Base-by-base conservation (phyloP, 2,113 vertebrate genomes). In the Tetrax tetrax region DNA sequence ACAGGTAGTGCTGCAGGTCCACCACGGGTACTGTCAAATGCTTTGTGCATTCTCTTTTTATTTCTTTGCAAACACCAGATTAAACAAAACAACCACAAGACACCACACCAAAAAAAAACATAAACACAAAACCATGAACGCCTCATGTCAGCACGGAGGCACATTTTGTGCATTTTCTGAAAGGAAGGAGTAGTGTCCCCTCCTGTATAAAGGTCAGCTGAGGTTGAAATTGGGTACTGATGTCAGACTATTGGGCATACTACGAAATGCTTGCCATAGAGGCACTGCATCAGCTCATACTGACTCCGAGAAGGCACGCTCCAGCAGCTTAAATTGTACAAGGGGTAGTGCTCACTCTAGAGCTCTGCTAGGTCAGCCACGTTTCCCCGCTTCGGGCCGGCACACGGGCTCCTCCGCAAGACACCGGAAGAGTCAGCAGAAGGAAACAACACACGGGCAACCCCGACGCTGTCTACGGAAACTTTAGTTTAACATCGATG, bases 281-380 rank as follows among this genome's bases (percentile, higher is more conserved):
- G 51, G 24, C 47, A 29, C 2, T 48, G 15, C 18, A 37, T 47
- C 41, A 70, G 25, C 47, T 59, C 5, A 0, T 21, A 65, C 14
- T 4, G 3, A 43, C 48, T 37, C 2, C 4, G 33, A 37, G 31
- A 71, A 45, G 4, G 0, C 5, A 4, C 21, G 56, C 27, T 74
- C 27, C 72, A 77, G 29, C 6, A 61, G 37, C n/a, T 51, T 79
- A 59, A 53, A 38, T 38, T 29, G 23, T 5, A 12, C 29, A 80
- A 86, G 29, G 2, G 68, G 35, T 25, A 72, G 12, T 1, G 21
- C 37, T 51, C 38, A n/a, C n/a, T 45, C 9, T 23, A 48, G 14
- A 68, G 35, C 15, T 72, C 66, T 68, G 17, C 23, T 31, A 48
- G 2, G 11, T 29, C 24, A 84, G 48, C 11, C 37, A 35, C 0